phyloP scores from a whole-genome alignment of 2,888 invertebrate genomes.

The Incurvaria masculella region DNA sequence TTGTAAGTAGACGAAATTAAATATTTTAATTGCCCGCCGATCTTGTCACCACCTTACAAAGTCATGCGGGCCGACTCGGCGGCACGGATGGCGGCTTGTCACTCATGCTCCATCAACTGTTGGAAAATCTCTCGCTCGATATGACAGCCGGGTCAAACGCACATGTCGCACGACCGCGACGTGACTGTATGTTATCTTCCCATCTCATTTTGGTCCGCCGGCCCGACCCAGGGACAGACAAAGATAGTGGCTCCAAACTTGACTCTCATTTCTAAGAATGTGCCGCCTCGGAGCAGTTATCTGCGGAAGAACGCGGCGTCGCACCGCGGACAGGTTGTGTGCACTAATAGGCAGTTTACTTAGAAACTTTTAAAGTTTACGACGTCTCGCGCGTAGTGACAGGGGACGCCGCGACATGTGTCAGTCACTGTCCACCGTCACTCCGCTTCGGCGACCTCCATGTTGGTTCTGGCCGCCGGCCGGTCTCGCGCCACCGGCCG shows the following conservation, averaged over 20 bases:
- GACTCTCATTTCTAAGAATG: conserved; percentile 33
- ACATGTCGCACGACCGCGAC: conserved; percentile 39
- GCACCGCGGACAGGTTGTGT: conserved; percentile 49
- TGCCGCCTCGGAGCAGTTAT: conserved; percentile 33
- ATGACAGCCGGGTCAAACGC: conserved; percentile 47
- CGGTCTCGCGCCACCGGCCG: not conserved
- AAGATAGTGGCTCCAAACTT: conserved; percentile 37
- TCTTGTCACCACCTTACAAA: conserved; percentile 42
- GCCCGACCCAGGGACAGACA: conserved; percentile 37
- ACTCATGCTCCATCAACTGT: conserved; percentile 57
- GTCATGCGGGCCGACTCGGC: conserved; percentile 39
- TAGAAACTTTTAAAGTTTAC: conserved; percentile 39
- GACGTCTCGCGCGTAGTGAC: no score
- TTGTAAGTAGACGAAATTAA: not conserved
- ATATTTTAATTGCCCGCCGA: conserved; percentile 18
- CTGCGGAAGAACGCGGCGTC: conserved; percentile 37
- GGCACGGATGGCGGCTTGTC: conserved; percentile 33
- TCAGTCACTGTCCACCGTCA: conserved; percentile 35
- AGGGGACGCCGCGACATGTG: conserved; percentile 26
- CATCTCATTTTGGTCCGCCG: conserved; percentile 39
- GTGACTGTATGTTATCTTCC: conserved; percentile 46
- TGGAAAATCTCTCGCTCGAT: conserved; percentile 41
- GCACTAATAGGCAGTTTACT: conserved; percentile 52
- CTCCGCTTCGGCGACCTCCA: conserved; percentile 24
- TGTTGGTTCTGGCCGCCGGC: conserved; percentile 28